Evolutionary conservation across 1,140 invertebrate species (phyloP).

Genomic region (Plectrocnemia conspersa): DNA sequence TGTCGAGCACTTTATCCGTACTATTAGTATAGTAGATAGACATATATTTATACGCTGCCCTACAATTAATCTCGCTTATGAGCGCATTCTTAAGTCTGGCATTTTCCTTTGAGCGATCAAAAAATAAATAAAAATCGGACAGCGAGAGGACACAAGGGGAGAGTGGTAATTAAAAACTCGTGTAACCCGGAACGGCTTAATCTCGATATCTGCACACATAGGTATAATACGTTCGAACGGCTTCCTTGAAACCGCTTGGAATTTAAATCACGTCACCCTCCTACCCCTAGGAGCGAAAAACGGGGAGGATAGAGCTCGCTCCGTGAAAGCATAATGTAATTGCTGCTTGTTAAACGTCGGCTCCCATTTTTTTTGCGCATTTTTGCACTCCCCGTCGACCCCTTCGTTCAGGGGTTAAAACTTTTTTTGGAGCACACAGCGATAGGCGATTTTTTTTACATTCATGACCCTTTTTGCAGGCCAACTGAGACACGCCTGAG

Average conservation of each 20-base stretch:
- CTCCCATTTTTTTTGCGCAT: not conserved
- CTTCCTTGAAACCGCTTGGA: constrained; percentile 3
- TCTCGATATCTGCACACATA: constrained; percentile 7
- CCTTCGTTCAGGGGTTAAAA: not conserved
- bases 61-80: not conserved
- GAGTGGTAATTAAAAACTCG: constrained; percentile 21
- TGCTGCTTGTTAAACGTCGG: constrained; percentile 21
- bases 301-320: constrained; percentile 12
- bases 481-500: too few species aligned
- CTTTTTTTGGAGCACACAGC: too few species aligned
- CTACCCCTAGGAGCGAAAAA: not conserved
- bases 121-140: too few species aligned
- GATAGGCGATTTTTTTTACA: too few species aligned
- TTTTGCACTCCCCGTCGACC: not conserved
- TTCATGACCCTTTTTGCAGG: too few species aligned
- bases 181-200: constrained; percentile 16
- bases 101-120: too few species aligned
- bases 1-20: too few species aligned
- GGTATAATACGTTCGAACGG: not conserved
- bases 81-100: too few species aligned
- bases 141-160: not conserved
- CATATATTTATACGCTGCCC: too few species aligned
- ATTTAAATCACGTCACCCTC: constrained; percentile 21
- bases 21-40: too few species aligned
- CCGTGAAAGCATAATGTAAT: constrained; percentile 25